Percentiles rank a stretch among this genome's conserved stretches.
phyloP scores from a whole-genome alignment of 2,113 vertebrate genomes.

The Callorhinus ursinus region DNA sequence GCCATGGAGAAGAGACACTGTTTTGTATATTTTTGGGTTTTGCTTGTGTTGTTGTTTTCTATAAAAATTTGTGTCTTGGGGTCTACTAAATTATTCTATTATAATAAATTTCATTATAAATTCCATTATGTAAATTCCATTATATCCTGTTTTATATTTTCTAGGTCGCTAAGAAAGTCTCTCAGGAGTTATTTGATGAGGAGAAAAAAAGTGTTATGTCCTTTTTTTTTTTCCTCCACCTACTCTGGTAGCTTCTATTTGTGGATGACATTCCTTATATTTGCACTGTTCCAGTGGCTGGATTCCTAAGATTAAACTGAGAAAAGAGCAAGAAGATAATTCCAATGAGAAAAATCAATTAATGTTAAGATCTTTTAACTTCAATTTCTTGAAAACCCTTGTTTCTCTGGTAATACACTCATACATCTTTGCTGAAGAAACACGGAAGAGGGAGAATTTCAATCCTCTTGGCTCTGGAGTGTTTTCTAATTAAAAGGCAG shows the following conservation, averaged over 20 bases:
- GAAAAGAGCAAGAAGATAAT: not conserved
- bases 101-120: not conserved
- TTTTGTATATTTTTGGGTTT: not conserved
- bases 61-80: not conserved
- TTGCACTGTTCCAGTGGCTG: not conserved
- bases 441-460: not conserved
- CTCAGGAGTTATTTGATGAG: not conserved
- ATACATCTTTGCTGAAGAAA: not conserved
- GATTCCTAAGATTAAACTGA: not conserved
- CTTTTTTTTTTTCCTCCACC: not conserved
- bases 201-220: not conserved
- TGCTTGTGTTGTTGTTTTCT: not conserved
- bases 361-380: not conserved
- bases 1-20: not conserved
- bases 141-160: slow-evolving; percentile 44
- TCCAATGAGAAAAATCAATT: not conserved
- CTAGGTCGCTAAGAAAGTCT: slow-evolving; percentile 11
- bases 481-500: not conserved
- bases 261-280: not conserved
- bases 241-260: not conserved
- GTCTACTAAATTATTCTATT: not conserved
- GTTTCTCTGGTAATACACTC: not conserved
- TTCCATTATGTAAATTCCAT: not conserved
- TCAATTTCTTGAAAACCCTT: not conserved
- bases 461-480: not conserved